Base-by-base conservation (phyloP, 64 coral and sea anemone species). In the Montipora foliosa region DNA sequence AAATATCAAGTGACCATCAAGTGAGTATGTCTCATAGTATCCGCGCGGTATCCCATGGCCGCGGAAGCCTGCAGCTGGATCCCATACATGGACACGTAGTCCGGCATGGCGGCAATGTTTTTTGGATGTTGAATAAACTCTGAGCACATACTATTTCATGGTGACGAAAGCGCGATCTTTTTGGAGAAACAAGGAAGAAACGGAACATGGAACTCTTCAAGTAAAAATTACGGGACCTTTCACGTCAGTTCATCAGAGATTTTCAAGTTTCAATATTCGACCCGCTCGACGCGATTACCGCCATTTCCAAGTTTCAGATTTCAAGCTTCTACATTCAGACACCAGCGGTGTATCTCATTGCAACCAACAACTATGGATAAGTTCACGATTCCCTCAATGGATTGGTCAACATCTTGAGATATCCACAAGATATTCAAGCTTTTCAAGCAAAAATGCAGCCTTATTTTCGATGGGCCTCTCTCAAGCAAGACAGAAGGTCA, bases 381-480 rank as follows among this genome's bases (percentile, higher is more conserved):
- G 6, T 70, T 70, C 21, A 37, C 1, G 29, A 37, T 37, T 37
- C 29, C 1, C 29, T 37, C 29, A 37, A 37, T 37, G 29, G 29
- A 70, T n/a, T 6, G 67, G 15, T 5, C 15, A 6, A 70, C 67
- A 19, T 0, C 19, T n/a, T 19, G 47, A 46, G 52, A 82, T 22
- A 9, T 82, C 0, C 52, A 82, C 50, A 82, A 49, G 46, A 49
- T 0, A 58, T 82, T 82, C 22, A 82, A 82, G 49, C 12, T 44
- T 15, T 88, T 71, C 51, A 88, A 67, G 47, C 61, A 87, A 66
- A 87, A 87, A 44, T 87, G 83, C 11, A 10, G 8, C 0, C 59
- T 87, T 22, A 67, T 87, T 12, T 87, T 87, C 62, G 83, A 87
- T 62, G 83, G 83, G 16, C 83, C 60, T 8, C 11, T 87, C 0